Conservation (phyloP, 1,140 invertebrate species). For the Periplaneta americana region DNA sequence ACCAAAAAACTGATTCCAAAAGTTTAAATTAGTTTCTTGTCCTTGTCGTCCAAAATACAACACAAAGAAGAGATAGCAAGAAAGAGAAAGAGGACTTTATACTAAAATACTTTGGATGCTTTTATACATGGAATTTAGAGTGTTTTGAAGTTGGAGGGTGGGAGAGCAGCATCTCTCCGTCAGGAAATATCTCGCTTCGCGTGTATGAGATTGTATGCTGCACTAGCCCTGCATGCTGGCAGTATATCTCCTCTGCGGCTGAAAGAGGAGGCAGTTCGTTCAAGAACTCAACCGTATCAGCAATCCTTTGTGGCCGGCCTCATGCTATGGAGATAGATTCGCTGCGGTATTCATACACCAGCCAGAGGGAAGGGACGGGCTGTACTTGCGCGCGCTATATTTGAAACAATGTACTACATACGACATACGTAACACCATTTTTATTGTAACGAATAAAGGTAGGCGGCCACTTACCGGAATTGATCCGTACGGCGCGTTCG, state of each 20-base stretch:
- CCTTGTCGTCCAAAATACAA: neutral
- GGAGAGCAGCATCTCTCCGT: neutral
- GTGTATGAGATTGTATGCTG: neutral
- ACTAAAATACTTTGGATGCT: neutral
- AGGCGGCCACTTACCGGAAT: too few relatives aligned
- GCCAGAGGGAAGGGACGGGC: too few relatives aligned
- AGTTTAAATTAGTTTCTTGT: neutral
- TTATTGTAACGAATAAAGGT: too few relatives aligned
- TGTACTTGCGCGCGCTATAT: too few relatives aligned
- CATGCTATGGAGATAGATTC: too few relatives aligned
- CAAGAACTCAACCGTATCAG: neutral
- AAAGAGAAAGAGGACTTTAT: neutral
- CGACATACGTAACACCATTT: too few relatives aligned
- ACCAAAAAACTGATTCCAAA: neutral
- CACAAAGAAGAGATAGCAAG: neutral
- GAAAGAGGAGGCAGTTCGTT: neutral
- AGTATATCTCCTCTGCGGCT: neutral
- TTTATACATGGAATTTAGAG: neutral
- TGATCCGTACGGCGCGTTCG: too few relatives aligned
- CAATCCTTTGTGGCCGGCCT: neutral
- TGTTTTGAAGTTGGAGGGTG: neutral
- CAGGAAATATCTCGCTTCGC: neutral
- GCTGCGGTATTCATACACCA: neutral
- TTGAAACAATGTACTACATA: too few relatives aligned
- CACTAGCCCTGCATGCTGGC: neutral